Percentiles rank a stretch among this genome's conserved stretches.
phyloP scores from a whole-genome alignment of 1,140 invertebrate genomes.

The Drosophila punjabiensis region DNA sequence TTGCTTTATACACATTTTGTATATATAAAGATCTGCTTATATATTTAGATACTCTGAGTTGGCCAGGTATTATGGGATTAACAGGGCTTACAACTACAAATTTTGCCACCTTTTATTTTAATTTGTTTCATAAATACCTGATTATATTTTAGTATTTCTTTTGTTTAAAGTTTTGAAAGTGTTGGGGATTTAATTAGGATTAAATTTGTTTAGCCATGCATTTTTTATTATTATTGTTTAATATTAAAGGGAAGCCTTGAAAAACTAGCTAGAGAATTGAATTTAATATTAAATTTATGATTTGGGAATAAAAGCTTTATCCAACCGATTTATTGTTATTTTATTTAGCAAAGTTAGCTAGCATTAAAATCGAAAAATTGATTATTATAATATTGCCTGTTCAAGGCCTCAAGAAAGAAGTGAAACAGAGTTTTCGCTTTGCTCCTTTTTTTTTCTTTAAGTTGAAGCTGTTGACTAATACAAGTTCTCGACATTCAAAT shows the following conservation, averaged over 20 bases:
- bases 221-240: neutral
- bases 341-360: neutral
- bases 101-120: slow-evolving; percentile 2
- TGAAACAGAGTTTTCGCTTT: slow-evolving; percentile 32
- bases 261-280: neutral
- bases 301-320: neutral
- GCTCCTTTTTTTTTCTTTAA: slow-evolving; percentile 16
- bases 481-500: slow-evolving; percentile 69
- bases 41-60: slow-evolving; percentile 31
- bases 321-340: neutral
- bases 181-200: neutral
- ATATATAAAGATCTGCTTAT: slow-evolving; percentile 16
- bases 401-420: slow-evolving; percentile 20
- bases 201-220: neutral
- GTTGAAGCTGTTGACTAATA: slow-evolving; percentile 48
- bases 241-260: neutral
- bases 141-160: neutral
- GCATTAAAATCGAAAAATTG: slow-evolving; percentile 22
- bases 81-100: neutral
- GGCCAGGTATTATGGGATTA: slow-evolving; percentile 15
- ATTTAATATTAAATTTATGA: neutral
- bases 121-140: slow-evolving; percentile 1
- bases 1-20: slow-evolving; percentile 14
- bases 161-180: neutral
- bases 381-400: slow-evolving; percentile 14